phyloP scores from a whole-genome alignment of 2,113 vertebrate species.

The Tyto alba region DNA sequence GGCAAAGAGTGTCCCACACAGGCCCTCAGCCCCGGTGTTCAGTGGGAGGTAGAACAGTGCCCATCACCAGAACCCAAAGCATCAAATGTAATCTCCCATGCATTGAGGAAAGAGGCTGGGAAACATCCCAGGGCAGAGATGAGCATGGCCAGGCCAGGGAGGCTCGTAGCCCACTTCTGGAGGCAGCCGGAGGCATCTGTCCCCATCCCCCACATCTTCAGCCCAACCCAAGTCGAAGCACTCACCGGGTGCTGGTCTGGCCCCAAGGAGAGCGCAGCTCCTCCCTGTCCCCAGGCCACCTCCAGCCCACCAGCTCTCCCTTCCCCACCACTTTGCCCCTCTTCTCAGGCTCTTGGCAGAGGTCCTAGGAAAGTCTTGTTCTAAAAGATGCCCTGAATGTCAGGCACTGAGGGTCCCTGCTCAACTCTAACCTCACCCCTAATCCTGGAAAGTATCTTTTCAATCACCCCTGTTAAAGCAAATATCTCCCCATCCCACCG shows the following conservation, averaged over 20 bases:
- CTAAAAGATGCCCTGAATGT: not conserved
- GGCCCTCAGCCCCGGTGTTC: not conserved
- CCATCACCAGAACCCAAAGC: not conserved
- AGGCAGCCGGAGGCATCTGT: not conserved
- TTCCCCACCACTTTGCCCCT: not conserved
- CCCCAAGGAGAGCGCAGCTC: not conserved
- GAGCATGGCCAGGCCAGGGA: not conserved
- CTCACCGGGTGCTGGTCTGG: not conserved
- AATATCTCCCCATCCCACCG: slow-evolving; percentile 15
- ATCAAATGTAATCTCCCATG: not conserved
- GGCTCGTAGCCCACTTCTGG: not conserved
- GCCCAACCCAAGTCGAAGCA: not conserved
- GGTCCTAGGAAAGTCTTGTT: not conserved
- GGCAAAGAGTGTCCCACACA: not conserved
- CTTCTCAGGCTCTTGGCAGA: not conserved
- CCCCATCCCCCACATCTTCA: not conserved
- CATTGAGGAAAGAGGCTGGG: not conserved
- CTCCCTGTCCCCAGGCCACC: not conserved
- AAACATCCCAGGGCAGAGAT: not conserved
- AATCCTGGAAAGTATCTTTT: not conserved
- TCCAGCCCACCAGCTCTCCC: not conserved
- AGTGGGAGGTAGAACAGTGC: not conserved
- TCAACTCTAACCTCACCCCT: not conserved
- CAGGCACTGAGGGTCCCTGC: not conserved
- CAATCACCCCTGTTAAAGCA: slow-evolving; percentile 2